Percentiles rank a stretch among this genome's conserved stretches.
These are phyloP conservation scores for Pavo muticus DNA, from an alignment of 2,113 vertebrate genomes.

Conservation along the genomic window DNA sequence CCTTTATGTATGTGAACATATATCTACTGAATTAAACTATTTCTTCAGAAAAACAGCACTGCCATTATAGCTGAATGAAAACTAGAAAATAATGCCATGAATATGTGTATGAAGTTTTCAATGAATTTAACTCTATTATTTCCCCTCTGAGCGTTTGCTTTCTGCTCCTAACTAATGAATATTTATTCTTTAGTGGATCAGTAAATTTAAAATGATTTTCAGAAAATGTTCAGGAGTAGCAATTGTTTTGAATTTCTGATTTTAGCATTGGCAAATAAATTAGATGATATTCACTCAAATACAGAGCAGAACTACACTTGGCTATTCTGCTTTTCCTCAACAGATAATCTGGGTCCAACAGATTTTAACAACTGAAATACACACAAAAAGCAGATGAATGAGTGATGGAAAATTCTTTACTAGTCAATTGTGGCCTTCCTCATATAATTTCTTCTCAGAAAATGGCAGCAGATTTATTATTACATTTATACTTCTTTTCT, in stretches of 20 bases:
- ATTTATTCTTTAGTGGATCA: background rate
- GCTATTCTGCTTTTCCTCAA: background rate
- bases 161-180: slow-evolving; percentile 1
- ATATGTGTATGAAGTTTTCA: slow-evolving; percentile 45
- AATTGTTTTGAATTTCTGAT: background rate
- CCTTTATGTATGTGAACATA: background rate
- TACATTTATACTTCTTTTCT: background rate
- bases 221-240: background rate
- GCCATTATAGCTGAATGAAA: slow-evolving; percentile 7
- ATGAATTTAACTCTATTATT: slow-evolving; percentile 11
- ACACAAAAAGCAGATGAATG: background rate
- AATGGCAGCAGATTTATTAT: background rate
- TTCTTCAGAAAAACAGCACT: slow-evolving; percentile 28
- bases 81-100: slow-evolving; percentile 14
- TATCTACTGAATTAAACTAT: slow-evolving; percentile 17
- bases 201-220: slow-evolving; percentile 1
- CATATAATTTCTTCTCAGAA: background rate
- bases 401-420: background rate
- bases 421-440: background rate
- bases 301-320: background rate
- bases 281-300: background rate
- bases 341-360: background rate
- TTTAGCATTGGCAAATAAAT: background rate
- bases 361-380: background rate
- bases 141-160: background rate